Evolutionary conservation across 53 echinoderm and acorn worm species (phyloP), one percentile per base, ranked within the genome.

Genomic region (Temnopleurus reevesii): DNA sequence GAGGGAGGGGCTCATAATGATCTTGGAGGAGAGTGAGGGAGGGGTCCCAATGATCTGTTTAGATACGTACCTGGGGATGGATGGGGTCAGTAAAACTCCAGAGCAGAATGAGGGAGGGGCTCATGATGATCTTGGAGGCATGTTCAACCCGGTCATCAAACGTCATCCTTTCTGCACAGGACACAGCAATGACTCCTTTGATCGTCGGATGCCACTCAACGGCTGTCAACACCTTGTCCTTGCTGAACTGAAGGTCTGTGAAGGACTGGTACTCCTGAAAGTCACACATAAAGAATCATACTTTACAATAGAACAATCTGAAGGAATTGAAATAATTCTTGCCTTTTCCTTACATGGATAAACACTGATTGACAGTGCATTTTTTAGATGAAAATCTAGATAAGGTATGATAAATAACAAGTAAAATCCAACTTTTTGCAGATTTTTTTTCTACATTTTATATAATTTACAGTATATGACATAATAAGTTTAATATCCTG

Each of bases 31-130:
- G 49, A 12, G 15, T 1, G 64, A 4, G 34, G 64, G 35, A 33
- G 65, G 49, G 65, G 65, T 28, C 1, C 26, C 60, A 27, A 60
- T 27, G 28, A 2, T 64, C 4, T 64, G 10, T 15, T 49, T 49
- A 49, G 9, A 4, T 0, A 65, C 26, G 53, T 89, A 95, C 97
- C 97, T 97, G 97, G 28, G 98, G 98, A 76, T 98, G 98, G 59
- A 98, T 98, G 35, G 98, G 98, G 76, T 98, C 98, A 33, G 92
- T 91, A 91, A 98, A 98, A 47, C 98, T 98, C 98, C 98, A 98
- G 41, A 98, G 90, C 6, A 98, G 93, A 25, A 98, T 91, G 26
- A 98, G 90, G 12, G 98, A 98, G 10, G 94, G 98, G n/a, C 54
- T 93, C 98, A 98, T 98, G 87, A 98, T 90, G 46, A 98, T 95